Percentiles rank a stretch among this genome's conserved stretches.
These are phyloP conservation scores for Thunnus maccoyii DNA, from an alignment of 2,113 vertebrate species.

Conservation along the genomic window DNA sequence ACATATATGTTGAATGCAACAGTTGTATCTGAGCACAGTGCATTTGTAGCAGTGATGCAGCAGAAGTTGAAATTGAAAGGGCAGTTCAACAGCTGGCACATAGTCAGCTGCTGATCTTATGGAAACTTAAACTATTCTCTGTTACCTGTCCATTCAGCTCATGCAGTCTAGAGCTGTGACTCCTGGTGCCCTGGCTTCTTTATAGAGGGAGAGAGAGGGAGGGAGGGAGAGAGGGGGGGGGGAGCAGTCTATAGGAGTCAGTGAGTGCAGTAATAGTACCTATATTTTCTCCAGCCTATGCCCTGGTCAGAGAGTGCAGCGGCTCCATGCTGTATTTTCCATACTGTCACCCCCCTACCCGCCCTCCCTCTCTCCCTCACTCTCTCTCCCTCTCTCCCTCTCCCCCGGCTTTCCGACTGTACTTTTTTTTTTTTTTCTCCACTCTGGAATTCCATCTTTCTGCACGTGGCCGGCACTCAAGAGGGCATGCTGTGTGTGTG, in stretches of 20 bases:
- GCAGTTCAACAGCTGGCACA: constrained; percentile 12
- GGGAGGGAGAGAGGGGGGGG: background rate
- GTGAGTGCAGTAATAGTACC: constrained; percentile 52
- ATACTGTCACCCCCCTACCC: constrained; percentile 58
- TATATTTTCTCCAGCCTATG: constrained; percentile 64
- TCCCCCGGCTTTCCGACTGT: constrained; percentile 47
- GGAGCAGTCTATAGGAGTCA: constrained; percentile 59
- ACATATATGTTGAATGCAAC: background rate
- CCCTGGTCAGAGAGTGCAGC: constrained; percentile 69
- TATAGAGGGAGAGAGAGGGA: background rate
- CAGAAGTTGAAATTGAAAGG: background rate
- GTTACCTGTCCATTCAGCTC: constrained; percentile 31
- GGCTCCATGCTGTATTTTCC: constrained; percentile 63
- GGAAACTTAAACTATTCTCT: constrained; percentile 11
- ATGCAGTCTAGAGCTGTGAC: constrained; percentile 31
- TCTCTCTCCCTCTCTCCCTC: constrained; percentile 7
- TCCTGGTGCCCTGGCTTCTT: constrained; percentile 46
- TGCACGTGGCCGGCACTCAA: constrained; percentile 60
- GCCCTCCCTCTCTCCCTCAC: background rate
- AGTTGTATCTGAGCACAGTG: background rate
- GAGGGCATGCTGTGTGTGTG: constrained; percentile 37
- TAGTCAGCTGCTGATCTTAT: constrained; percentile 26
- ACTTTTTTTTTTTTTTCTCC: constrained; percentile 52
- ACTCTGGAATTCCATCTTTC: constrained; percentile 69
- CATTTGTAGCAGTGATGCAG: constrained; percentile 6